Percentiles rank a stretch among this genome's conserved stretches.
Conservation (phyloP, 2,888 invertebrate genomes). For the Fissipunctia ypsillon region DNA sequence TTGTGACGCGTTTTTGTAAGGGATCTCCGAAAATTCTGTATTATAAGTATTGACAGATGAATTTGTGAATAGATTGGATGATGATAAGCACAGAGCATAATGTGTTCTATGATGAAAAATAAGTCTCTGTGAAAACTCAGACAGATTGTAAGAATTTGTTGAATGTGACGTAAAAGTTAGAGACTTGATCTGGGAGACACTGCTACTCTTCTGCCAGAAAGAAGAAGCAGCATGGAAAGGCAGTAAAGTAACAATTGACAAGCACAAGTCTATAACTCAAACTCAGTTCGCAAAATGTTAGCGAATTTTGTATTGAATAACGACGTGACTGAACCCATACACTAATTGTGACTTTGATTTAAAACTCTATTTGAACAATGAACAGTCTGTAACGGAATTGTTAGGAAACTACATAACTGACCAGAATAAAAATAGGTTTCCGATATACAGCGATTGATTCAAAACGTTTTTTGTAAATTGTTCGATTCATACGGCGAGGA, state of each 20-base stretch:
- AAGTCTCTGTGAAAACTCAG: not conserved
- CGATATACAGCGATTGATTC: not conserved
- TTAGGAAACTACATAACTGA: not conserved
- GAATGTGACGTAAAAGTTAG: not conserved
- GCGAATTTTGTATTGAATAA: constrained; percentile 59
- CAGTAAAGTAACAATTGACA: not conserved
- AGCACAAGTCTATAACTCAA: constrained; percentile 3
- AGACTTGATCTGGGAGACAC: not conserved
- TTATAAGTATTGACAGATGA: not conserved
- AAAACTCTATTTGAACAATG: constrained; percentile 2
- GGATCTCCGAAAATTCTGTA: not conserved
- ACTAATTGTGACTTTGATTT: constrained; percentile 11
- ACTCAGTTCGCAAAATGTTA: constrained; percentile 20
- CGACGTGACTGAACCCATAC: not conserved
- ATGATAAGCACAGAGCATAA: not conserved
- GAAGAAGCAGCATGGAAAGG: constrained; percentile 29
- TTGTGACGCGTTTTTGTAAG: constrained; percentile 22
- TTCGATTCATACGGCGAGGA: constrained; percentile 19
- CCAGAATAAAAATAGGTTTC: constrained; percentile 11
- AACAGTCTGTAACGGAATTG: not conserved
- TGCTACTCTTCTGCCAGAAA: constrained; percentile 40
- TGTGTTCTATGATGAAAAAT: not conserved
- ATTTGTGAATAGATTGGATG: not conserved
- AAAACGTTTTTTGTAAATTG: not conserved
- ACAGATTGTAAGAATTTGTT: not conserved